Evolutionary conservation across 2,113 vertebrate genomes (phyloP).

Genomic region (Lophura nycthemera): DNA sequence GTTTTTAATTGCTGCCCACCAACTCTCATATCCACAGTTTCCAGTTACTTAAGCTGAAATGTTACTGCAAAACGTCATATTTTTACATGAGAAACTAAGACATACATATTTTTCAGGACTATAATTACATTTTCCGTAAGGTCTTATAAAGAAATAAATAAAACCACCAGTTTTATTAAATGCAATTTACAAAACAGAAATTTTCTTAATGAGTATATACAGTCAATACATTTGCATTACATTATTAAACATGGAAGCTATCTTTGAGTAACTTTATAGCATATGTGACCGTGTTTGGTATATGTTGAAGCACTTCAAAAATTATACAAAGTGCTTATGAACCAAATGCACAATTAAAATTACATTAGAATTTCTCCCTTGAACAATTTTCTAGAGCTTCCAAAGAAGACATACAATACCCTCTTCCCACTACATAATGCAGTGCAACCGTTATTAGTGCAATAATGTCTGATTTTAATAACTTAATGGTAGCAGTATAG

Average conservation of each 20-base stretch:
- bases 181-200: not conserved
- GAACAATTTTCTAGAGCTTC: not conserved
- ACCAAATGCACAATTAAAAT: constrained; percentile 37
- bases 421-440: not conserved
- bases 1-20: constrained; percentile 16
- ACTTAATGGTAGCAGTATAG: not conserved
- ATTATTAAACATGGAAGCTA: constrained; percentile 2
- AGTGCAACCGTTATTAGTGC: not conserved
- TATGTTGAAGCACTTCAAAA: constrained; percentile 17
- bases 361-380: constrained; percentile 31
- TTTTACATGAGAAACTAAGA: not conserved
- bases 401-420: not conserved
- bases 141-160: not conserved
- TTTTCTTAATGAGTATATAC: not conserved
- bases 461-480: constrained; percentile 30
- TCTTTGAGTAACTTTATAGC: constrained; percentile 1
- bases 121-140: not conserved
- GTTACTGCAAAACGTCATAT: not conserved
- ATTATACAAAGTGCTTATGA: not conserved
- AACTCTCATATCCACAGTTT: not conserved
- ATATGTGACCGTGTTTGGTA: not conserved
- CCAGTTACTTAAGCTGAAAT: not conserved
- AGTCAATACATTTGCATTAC: not conserved
- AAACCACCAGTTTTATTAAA: not conserved
- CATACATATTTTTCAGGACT: not conserved